These are phyloP conservation scores for Sakesphorus luctuosus DNA, from an alignment of 2,113 vertebrate species.

Conservation along the genomic window DNA sequence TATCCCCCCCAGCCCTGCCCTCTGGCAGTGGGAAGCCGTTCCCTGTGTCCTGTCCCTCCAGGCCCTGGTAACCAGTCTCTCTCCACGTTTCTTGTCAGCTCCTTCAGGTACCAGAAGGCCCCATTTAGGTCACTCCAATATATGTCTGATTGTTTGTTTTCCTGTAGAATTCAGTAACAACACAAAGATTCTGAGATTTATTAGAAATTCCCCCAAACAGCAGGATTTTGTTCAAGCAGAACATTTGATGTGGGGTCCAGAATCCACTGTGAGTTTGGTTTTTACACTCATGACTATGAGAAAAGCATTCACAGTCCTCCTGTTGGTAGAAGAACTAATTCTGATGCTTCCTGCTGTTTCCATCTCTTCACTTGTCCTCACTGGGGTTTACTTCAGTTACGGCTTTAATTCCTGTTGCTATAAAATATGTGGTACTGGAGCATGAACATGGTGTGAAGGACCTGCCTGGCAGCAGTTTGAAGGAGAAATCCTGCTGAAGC, in stretches of 20 bases:
- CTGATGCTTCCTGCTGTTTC: background rate
- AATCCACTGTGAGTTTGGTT: accelerated
- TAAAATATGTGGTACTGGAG: background rate
- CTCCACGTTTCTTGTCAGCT: background rate
- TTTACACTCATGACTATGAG: accelerated
- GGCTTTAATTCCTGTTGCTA: background rate
- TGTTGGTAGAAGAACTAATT: background rate
- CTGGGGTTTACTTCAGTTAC: background rate
- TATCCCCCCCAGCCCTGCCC: accelerated
- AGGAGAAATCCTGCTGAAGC: background rate
- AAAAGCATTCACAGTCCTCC: background rate
- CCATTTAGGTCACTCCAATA: background rate
- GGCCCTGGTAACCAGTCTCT: accelerated
- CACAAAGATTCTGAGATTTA: background rate
- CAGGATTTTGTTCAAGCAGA: background rate
- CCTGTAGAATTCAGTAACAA: background rate
- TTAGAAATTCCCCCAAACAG: background rate
- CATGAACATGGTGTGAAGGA: background rate
- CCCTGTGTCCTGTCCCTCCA: background rate
- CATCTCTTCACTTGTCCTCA: accelerated
- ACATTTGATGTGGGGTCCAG: accelerated
- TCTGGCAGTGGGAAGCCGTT: background rate
- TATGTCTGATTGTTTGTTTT: accelerated
- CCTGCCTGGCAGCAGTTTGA: background rate
- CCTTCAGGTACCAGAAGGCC: background rate